Conservation (phyloP, 2,888 invertebrate genomes). For the Drosophila leonis region DNA sequence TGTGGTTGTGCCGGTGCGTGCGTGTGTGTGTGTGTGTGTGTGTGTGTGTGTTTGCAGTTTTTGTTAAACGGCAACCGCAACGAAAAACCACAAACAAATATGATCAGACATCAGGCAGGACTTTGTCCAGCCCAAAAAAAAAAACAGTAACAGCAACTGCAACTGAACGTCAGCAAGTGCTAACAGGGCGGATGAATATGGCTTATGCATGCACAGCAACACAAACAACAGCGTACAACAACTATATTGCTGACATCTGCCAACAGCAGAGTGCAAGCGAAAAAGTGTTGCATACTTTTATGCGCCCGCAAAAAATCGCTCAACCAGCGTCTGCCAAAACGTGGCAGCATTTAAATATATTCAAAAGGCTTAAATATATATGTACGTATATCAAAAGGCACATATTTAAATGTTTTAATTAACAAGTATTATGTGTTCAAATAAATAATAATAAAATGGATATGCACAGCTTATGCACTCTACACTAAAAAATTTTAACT, state of each 20-base stretch:
- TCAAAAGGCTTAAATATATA: constrained; percentile 1
- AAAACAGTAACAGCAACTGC: constrained; percentile 8
- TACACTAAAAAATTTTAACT: too few relatives aligned
- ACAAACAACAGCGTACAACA: constrained; percentile 11
- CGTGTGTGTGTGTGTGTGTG: constrained; percentile 13
- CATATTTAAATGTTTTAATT: constrained; percentile 30
- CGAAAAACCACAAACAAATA: constrained; percentile 75
- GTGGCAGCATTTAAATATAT: constrained; percentile 11
- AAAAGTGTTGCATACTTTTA: constrained; percentile 65
- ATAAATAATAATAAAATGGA: background rate
- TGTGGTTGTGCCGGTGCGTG: constrained; percentile 45
- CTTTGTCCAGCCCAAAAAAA: constrained; percentile 28
- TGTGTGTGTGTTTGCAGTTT: constrained; percentile 42
- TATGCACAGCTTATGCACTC: background rate
- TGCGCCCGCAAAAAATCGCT: constrained; percentile 50
- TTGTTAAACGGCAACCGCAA: constrained; percentile 67
- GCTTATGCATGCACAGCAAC: constrained; percentile 49
- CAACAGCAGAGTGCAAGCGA: constrained; percentile 25
- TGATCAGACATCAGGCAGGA: constrained; percentile 72
- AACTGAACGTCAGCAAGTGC: constrained; percentile 39
- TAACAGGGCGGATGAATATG: constrained; percentile 65
- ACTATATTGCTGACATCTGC: constrained; percentile 33
- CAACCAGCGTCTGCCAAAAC: constrained; percentile 7
- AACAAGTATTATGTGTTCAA: constrained; percentile 16
- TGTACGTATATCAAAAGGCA: background rate